Conservation (phyloP, 2,113 vertebrate species). For the Pedionomus torquatus region DNA sequence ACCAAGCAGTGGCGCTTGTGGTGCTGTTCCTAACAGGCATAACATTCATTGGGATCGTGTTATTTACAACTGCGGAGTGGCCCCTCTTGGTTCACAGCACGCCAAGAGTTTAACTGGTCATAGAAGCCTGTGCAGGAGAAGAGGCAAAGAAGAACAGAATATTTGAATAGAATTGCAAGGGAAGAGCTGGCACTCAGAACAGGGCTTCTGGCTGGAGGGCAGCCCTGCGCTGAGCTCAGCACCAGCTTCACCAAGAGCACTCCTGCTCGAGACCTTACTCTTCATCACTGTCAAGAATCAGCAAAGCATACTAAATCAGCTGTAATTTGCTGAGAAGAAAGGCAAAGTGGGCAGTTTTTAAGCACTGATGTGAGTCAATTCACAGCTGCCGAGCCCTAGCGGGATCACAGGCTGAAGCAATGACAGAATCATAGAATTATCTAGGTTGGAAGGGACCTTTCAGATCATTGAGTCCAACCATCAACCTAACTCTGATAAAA, state of each 20-base stretch:
- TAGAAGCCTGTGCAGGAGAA: not conserved
- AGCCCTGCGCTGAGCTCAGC: not conserved
- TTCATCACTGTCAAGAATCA: not conserved
- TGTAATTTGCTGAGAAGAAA: not conserved
- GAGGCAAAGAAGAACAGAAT: not conserved
- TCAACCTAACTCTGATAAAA: no score
- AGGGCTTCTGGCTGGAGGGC: not conserved
- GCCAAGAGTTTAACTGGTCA: not conserved
- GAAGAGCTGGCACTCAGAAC: not conserved
- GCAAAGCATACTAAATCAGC: not conserved
- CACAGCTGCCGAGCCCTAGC: not conserved
- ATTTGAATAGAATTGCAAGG: not conserved
- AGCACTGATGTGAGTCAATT: not conserved
- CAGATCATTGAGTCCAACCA: no score
- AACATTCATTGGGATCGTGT: not conserved
- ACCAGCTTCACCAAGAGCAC: rapidly evolving
- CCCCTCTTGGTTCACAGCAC: not conserved
- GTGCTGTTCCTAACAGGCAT: not conserved
- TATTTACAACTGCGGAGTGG: not conserved
- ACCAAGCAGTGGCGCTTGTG: not conserved
- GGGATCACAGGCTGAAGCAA: not conserved
- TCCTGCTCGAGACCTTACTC: not conserved
- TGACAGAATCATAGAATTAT: not conserved
- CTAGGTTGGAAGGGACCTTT: no score
- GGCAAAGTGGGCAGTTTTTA: not conserved